These are phyloP conservation scores for Eulithis prunata DNA, from an alignment of 2,888 invertebrate genomes.

Conservation along the genomic window DNA sequence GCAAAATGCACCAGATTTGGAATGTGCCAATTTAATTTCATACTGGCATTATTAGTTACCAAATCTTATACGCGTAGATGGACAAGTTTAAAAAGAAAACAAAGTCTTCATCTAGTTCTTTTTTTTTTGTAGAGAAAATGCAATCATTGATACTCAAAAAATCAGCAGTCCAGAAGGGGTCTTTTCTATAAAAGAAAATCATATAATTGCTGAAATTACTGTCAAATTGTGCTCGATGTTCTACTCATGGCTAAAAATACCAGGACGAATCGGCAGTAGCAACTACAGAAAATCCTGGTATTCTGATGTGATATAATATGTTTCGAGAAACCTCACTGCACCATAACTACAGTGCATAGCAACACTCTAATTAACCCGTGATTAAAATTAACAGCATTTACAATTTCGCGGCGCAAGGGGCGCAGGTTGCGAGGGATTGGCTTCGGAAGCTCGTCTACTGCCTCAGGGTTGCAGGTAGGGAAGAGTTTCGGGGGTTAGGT, in stretches of 20 bases:
- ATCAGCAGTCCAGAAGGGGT: too few relatives aligned
- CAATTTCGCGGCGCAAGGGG: conserved; percentile 35
- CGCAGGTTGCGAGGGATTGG: conserved; percentile 10
- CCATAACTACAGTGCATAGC: conserved; percentile 10
- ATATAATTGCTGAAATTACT: too few relatives aligned
- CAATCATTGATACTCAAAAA: too few relatives aligned
- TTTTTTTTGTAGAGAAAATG: too few relatives aligned
- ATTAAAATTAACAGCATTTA: conserved; percentile 52
- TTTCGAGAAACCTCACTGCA: neutral
- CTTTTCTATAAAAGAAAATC: too few relatives aligned
- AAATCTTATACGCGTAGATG: conserved; percentile 19
- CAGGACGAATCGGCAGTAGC: too few relatives aligned
- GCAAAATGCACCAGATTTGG: conserved; percentile 27
- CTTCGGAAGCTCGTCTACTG: conserved; percentile 18
- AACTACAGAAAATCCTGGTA: too few relatives aligned
- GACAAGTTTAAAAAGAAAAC: too few relatives aligned
- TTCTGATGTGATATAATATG: neutral
- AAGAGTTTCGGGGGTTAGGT: neutral
- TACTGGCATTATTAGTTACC: conserved; percentile 21
- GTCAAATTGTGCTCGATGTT: too few relatives aligned
- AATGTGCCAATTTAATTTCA: conserved; percentile 39
- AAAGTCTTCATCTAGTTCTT: too few relatives aligned
- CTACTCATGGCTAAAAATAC: too few relatives aligned
- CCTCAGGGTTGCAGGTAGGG: conserved; percentile 9
- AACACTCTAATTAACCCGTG: conserved; percentile 44